Percentiles rank a stretch among this genome's conserved stretches.
These are phyloP conservation scores for Epinephelus cyanopodus DNA, from an alignment of 2,113 vertebrate species.

Conservation along the genomic window DNA sequence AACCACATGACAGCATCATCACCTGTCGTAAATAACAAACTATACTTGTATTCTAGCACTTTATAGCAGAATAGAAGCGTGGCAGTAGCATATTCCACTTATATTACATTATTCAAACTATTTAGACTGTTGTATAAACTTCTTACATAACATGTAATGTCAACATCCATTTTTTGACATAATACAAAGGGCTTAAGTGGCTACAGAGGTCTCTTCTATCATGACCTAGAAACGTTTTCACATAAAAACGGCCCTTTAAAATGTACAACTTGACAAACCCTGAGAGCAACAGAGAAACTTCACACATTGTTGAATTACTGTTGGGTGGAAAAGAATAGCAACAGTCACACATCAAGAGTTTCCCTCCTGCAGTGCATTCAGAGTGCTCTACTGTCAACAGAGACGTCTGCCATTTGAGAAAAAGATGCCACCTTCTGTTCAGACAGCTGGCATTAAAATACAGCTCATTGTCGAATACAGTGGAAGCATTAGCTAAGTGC, in stretches of 20 bases:
- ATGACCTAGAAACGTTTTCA: not conserved
- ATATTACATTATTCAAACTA: too few species aligned
- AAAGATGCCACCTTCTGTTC: slow-evolving; percentile 49
- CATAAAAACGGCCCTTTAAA: not conserved
- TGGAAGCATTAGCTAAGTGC: slow-evolving; percentile 41
- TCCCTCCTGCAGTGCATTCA: slow-evolving; percentile 3
- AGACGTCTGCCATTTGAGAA: slow-evolving; percentile 11
- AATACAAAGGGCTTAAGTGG: too few species aligned
- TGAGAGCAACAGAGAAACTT: not conserved
- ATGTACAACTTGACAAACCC: not conserved
- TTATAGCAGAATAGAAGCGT: too few species aligned
- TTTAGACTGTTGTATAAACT: too few species aligned
- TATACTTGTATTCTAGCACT: too few species aligned
- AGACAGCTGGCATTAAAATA: slow-evolving; percentile 42
- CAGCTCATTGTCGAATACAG: slow-evolving; percentile 3
- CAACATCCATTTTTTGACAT: too few species aligned
- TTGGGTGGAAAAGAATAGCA: too few species aligned
- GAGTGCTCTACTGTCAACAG: not conserved
- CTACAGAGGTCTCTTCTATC: not conserved
- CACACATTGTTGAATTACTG: not conserved
- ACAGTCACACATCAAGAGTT: not conserved
- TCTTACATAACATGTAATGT: too few species aligned
- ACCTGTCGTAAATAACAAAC: too few species aligned
- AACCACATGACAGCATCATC: too few species aligned
- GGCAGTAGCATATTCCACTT: too few species aligned